Conservation (phyloP, 2,888 invertebrate species). For the Drosophila ustulata region DNA sequence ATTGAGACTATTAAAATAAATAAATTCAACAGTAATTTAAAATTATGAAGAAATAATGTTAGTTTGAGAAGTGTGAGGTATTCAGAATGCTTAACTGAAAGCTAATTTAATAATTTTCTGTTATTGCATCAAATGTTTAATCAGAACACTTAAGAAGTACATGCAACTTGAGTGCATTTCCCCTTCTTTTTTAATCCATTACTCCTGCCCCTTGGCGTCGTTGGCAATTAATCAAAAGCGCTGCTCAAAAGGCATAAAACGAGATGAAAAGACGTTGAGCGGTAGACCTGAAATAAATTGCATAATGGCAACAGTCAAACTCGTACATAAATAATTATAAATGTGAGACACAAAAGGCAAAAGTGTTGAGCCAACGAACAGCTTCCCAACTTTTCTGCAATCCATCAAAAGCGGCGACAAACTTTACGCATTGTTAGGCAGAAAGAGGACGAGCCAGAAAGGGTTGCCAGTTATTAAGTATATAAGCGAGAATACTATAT, state of each 20-base stretch:
- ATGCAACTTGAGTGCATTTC: not conserved
- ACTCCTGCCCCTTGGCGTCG: not conserved
- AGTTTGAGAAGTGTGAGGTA: too few species aligned
- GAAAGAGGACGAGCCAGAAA: conserved; percentile 48
- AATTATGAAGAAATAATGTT: too few species aligned
- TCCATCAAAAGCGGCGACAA: conserved; percentile 79
- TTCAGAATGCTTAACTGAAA: not conserved
- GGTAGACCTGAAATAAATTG: conserved; percentile 74
- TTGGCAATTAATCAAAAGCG: conserved; percentile 73
- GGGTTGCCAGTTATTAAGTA: conserved; percentile 31
- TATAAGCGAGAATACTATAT: conserved; percentile 6
- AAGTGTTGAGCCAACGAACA: conserved; percentile 59
- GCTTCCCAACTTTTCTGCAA: conserved; percentile 57
- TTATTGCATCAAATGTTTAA: not conserved
- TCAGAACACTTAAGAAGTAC: not conserved
- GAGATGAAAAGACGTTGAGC: conserved; percentile 59
- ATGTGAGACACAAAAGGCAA: conserved; percentile 56
- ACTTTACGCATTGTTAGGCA: conserved; percentile 79
- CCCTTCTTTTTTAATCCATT: not conserved
- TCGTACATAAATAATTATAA: conserved; percentile 64
- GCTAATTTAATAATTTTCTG: not conserved
- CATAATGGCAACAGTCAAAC: conserved; percentile 61
- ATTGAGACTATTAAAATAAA: too few species aligned
- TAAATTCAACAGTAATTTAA: too few species aligned
- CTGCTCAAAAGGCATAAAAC: conserved; percentile 68